Evolutionary conservation across 2,113 vertebrate species (phyloP).

Genomic region (Calyptomena viridis): DNA sequence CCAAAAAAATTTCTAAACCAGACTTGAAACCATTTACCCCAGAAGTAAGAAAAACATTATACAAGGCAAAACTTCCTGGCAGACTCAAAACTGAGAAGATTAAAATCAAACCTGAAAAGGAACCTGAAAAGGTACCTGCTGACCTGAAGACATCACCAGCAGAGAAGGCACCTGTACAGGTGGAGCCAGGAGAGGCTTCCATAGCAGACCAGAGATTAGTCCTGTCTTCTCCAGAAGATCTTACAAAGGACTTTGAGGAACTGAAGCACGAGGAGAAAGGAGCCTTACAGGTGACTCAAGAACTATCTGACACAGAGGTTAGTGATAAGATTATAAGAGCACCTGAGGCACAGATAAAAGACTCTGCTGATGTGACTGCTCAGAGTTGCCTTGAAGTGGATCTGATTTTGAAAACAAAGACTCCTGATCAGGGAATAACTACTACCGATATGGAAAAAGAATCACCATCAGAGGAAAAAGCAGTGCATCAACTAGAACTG

Average conservation of each 20-base stretch:
- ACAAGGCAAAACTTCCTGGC: slow-evolving; percentile 88
- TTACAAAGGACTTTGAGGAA: slow-evolving; percentile 94
- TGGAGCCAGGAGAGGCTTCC: slow-evolving; percentile 46
- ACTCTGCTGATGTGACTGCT: not conserved
- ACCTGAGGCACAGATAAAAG: not conserved
- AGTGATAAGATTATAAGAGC: slow-evolving; percentile 23
- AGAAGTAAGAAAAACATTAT: slow-evolving; percentile 93
- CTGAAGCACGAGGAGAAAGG: slow-evolving; percentile 82
- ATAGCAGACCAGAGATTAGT: slow-evolving; percentile 78
- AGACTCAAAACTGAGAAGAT: slow-evolving; percentile 86
- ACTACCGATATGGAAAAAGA: slow-evolving; percentile 62
- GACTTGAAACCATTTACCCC: slow-evolving; percentile 94
- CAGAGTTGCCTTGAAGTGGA: slow-evolving; percentile 18
- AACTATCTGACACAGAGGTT: not conserved
- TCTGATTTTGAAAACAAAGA: slow-evolving; percentile 55
- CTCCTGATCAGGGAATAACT: slow-evolving; percentile 64
- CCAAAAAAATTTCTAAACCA: slow-evolving; percentile 88
- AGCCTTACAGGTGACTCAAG: slow-evolving; percentile 23
- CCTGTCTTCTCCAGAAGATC: slow-evolving; percentile 94
- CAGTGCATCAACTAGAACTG: slow-evolving; percentile 20
- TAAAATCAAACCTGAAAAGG: slow-evolving; percentile 80
- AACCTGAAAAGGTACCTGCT: slow-evolving; percentile 47
- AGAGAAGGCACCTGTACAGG: slow-evolving; percentile 59
- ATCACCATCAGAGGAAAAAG: slow-evolving; percentile 62
- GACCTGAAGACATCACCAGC: slow-evolving; percentile 73